These are phyloP conservation scores for Pseudococcus longispinus DNA, from an alignment of 2,888 invertebrate species.

Conservation along the genomic window DNA sequence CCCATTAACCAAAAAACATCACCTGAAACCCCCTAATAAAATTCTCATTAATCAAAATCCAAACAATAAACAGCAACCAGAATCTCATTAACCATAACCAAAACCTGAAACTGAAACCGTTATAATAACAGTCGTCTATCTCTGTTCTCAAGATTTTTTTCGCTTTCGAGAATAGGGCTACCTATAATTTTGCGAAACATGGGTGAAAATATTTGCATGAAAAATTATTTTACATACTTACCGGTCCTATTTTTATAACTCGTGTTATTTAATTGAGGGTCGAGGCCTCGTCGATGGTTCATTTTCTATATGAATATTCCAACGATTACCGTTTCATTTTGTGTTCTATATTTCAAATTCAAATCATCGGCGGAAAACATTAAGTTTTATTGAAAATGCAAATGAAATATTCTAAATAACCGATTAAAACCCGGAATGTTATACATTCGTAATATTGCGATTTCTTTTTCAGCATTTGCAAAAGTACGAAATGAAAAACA, in stretches of 20 bases:
- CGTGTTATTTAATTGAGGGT: not conserved
- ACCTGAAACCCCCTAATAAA: too few species aligned
- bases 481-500: not conserved
- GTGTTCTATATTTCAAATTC: conserved; percentile 7
- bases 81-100: too few species aligned
- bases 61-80: too few species aligned
- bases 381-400: conserved; percentile 3
- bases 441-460: not conserved
- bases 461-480: not conserved
- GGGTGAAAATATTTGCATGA: not conserved
- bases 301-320: not conserved
- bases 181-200: too few species aligned
- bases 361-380: not conserved
- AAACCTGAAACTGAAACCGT: too few species aligned
- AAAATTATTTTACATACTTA: not conserved
- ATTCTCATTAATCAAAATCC: too few species aligned
- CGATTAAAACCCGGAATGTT: not conserved
- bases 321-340: not conserved
- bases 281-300: not conserved
- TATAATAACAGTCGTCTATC: too few species aligned
- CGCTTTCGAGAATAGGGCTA: too few species aligned
- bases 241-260: not conserved
- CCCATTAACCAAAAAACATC: too few species aligned
- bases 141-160: too few species aligned
- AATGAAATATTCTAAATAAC: conserved; percentile 23